Base-by-base conservation (phyloP, 2,888 invertebrate species). In the Endotricha flammealis region DNA sequence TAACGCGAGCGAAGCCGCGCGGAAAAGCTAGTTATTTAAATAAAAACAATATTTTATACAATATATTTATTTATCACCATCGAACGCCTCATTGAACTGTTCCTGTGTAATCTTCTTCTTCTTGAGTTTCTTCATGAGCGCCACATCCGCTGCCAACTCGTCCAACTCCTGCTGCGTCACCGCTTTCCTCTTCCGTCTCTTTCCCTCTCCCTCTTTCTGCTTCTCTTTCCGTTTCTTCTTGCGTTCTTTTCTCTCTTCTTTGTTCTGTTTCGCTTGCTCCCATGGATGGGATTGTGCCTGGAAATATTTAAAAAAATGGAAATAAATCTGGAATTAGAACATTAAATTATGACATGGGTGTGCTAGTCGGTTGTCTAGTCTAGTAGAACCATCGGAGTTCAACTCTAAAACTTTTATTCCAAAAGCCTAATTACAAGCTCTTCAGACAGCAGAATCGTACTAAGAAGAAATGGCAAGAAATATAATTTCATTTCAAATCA, bases 81-180 rank as follows among this genome's bases (percentile, higher is more conserved):
- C 90, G 65, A 92, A 91, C 47, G 89, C 83, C 50, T 89, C 79
- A 47, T 92, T 89, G 53, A 89, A 92, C 53, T 92, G 90, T 46
- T 91, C 90, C 34, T 91, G 82, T 0, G 88, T 87, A 14, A 92
- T 92, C 70, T 96, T 96, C 53, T 94, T 92, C 58, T 91, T 94
- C 68, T 96, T 97, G 0, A 95, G 79, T 57, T 94, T 95, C 68
- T 96, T 97, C 41, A 96, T 90, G 12, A 97, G 81, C 4, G 93
- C 90, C 31, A 95, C 91, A 64, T 98, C 97, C 36, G 90, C 91
- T 4, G 92, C 92, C 30, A 96, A 60, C 59, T 95, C 95, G 16
- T 90, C 90, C 13, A 95, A 63, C 57, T 96, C 95, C 46, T 93
- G 92, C 53, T 92, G 89, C 2, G 89, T 91, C 22, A 92, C 88